These are phyloP conservation scores for Trissoscelio sp. DNA, from an alignment of 2,888 invertebrate genomes.

Conservation along the genomic window DNA sequence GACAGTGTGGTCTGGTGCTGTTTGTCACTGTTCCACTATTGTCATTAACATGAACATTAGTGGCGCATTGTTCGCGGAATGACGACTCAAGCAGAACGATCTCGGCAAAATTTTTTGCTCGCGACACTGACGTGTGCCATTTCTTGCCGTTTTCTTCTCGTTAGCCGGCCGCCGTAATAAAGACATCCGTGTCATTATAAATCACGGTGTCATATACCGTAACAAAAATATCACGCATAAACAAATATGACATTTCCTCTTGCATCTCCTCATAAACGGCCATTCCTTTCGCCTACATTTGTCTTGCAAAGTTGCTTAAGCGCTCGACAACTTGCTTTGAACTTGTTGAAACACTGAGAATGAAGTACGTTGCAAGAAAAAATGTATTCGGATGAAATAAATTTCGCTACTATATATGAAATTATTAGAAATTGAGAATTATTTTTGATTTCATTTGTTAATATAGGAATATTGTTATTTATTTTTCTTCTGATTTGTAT, in stretches of 20 bases:
- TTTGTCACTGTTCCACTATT: conserved; percentile 51
- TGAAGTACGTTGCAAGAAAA: not conserved
- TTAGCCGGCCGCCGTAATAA: conserved; percentile 74
- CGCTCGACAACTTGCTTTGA: conserved; percentile 20
- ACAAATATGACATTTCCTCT: conserved; percentile 78
- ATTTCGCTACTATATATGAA: too few relatives aligned
- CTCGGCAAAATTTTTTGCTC: conserved; percentile 45
- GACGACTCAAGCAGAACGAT: conserved; percentile 63
- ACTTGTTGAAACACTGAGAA: conserved; percentile 11
- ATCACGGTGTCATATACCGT: conserved; percentile 59
- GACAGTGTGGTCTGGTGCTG: not conserved
- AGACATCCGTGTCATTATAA: conserved; percentile 72
- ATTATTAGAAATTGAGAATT: too few relatives aligned
- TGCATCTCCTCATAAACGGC: conserved; percentile 71
- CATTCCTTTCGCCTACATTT: conserved; percentile 78
- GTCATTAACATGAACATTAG: conserved; percentile 57
- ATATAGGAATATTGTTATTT: too few relatives aligned
- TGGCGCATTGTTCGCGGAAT: conserved; percentile 55
- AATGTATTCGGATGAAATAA: not conserved
- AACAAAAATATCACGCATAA: conserved; percentile 73
- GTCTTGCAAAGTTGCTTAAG: conserved; percentile 66
- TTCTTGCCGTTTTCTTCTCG: conserved; percentile 64
- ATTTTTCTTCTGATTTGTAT: too few relatives aligned
- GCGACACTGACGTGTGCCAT: conserved; percentile 58
- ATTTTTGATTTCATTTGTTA: too few relatives aligned